phyloP scores from a whole-genome alignment of 2,113 vertebrate genomes.

The Pomatorhinus ruficollis region DNA sequence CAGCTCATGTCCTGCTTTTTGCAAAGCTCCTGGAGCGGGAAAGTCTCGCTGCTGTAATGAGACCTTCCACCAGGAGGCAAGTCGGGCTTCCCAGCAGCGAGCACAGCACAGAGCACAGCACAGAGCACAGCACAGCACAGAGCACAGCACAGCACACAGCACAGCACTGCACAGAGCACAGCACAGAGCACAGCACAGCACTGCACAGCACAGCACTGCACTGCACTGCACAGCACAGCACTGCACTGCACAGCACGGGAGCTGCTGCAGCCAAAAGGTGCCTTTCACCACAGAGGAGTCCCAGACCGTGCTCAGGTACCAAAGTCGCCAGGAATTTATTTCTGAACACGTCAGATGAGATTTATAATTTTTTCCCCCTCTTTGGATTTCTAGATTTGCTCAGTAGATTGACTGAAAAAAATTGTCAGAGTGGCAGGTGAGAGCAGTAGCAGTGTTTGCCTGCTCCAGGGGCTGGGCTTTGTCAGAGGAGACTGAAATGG shows the following conservation, averaged over 20 bases:
- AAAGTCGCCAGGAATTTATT: background rate
- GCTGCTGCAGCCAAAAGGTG: background rate
- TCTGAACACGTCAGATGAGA: background rate
- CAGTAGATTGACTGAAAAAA: background rate
- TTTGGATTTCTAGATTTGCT: background rate
- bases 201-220: background rate
- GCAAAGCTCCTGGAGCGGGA: background rate
- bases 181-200: background rate
- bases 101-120: background rate
- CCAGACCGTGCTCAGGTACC: background rate
- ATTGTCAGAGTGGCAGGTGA: background rate
- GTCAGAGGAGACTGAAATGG: background rate
- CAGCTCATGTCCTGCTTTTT: background rate
- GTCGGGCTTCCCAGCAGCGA: background rate
- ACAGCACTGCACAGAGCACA: rapidly evolving
- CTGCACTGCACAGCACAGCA: background rate
- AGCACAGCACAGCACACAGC: background rate
- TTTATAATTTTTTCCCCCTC: rapidly evolving
- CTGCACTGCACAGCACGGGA: background rate
- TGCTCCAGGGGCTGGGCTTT: background rate
- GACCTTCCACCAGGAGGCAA: constrained; percentile 65
- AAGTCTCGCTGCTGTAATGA: constrained; percentile 33
- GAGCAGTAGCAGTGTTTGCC: background rate
- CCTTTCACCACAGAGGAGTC: background rate
- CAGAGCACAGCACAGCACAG: background rate